Base-by-base conservation (phyloP, 2,888 invertebrate species). In the Holacanthella duospinosa region DNA sequence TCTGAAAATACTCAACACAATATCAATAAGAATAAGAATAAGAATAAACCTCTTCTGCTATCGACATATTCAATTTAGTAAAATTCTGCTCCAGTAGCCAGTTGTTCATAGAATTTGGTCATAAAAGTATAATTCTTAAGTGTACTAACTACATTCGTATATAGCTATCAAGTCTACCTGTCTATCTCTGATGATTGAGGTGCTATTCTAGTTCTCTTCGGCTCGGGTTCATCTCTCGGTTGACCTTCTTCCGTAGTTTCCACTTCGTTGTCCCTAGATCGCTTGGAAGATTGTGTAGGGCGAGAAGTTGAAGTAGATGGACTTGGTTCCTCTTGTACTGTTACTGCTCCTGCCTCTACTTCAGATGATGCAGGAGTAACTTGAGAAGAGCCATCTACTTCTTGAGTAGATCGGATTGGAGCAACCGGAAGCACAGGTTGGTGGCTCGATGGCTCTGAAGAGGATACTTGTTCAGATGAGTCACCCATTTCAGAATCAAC, bases 241-340 rank as follows among this genome's bases (percentile, higher is more conserved):
- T 36, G 61, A 54, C 54, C 55, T 25, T 64, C 63, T 58, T 68
- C 61, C 2, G 65, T 63, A 25, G 68, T 68, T 61, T 68, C 68
- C 1, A 69, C 71, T 53, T 71, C 69, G 54, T 48, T 66, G 25
- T 67, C 69, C 56, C 66, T 25, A 24, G 65, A 55, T 12, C 66
- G 21, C 54, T 68, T 65, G 27, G 79, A 53, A 65, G 79, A 54
- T 66, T 73, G 66, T 44, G 69, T 60, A 77, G 71, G 68, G 24
- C 69, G 48, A 58, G 68, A 57, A 79, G 70, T 75, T 80, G 69
- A 67, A 76, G 85, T 21, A 87, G 85, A 26, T 85, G 84, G 28
- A 83, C 79, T 60, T 87, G 86, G 63, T 59, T 70, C 66, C 61
- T 70, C 68, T 12, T 57, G 28, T 29, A 44, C 44, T 6, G 61